Percentiles rank a stretch among this genome's conserved stretches.
Evolutionary conservation across 1,140 invertebrate species (phyloP).

Genomic region (Diachasmimorpha longicaudata): DNA sequence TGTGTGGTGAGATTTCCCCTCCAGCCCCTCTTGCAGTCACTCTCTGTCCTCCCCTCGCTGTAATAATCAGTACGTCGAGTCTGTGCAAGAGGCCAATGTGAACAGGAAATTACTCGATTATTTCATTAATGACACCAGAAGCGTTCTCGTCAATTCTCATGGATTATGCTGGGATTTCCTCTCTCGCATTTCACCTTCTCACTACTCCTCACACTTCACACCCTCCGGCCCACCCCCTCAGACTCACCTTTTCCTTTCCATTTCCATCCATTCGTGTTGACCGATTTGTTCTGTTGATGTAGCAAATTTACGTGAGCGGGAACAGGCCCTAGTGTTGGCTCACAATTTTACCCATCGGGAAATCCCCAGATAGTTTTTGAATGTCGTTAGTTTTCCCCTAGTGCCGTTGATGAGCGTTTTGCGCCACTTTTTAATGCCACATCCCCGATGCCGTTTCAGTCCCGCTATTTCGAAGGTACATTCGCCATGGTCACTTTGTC

Average conservation of each 20-base stretch:
- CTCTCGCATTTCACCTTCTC: background rate
- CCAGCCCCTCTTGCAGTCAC: background rate
- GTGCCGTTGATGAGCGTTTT: too few relatives aligned
- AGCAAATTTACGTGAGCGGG: background rate
- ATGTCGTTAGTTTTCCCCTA: too few relatives aligned
- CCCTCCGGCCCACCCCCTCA: background rate
- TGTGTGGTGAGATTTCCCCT: background rate
- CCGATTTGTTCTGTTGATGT: background rate
- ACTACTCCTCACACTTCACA: background rate
- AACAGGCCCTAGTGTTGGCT: background rate
- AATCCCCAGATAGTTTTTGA: background rate
- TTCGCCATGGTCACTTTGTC: too few relatives aligned
- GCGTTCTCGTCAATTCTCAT: slow-evolving; percentile 23
- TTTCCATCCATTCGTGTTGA: background rate
- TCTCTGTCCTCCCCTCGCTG: background rate
- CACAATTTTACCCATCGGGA: background rate
- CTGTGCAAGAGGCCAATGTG: slow-evolving; percentile 8
- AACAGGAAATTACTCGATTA: slow-evolving; percentile 34
- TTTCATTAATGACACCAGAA: slow-evolving; percentile 28
- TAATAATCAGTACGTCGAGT: background rate
- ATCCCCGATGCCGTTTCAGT: too few relatives aligned
- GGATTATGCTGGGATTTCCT: background rate
- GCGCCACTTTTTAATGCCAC: too few relatives aligned
- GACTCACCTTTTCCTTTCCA: background rate
- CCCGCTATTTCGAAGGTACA: too few relatives aligned